Evolutionary conservation across 2,113 vertebrate species (phyloP).

Genomic region (Ornithorhynchus anatinus): DNA sequence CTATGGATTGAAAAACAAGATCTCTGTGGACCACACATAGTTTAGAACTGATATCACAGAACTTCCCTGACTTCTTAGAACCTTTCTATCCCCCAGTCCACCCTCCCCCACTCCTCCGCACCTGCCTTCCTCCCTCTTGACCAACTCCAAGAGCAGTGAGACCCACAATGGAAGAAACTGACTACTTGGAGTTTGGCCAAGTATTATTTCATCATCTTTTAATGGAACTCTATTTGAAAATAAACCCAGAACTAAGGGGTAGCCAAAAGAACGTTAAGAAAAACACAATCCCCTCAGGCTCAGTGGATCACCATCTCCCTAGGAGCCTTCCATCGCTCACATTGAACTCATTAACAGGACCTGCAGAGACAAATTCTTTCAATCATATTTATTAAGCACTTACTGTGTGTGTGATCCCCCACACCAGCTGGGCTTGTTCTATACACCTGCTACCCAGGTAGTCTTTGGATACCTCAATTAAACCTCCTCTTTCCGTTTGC

Average conservation of each 20-base stretch:
- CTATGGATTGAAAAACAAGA: not conserved
- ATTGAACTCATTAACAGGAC: too few relatives aligned
- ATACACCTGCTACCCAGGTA: too few relatives aligned
- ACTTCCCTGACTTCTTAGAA: not conserved
- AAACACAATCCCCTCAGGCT: not conserved
- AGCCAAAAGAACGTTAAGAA: conserved; percentile 29
- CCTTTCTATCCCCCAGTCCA: not conserved
- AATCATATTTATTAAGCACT: too few relatives aligned
- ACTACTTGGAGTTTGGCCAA: conserved; percentile 34
- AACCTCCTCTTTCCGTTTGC: too few relatives aligned
- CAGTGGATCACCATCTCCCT: not conserved
- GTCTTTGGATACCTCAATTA: too few relatives aligned
- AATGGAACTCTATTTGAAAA: conserved; percentile 47
- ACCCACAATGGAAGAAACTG: conserved; percentile 37
- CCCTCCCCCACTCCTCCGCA: not conserved
- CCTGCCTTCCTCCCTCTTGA: not conserved
- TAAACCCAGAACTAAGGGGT: conserved; percentile 47
- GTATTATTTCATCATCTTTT: conserved; percentile 41
- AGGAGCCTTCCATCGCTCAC: not conserved
- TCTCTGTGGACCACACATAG: not conserved
- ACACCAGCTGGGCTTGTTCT: too few relatives aligned
- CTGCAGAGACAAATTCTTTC: too few relatives aligned
- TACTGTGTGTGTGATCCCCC: too few relatives aligned
- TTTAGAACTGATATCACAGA: not conserved
- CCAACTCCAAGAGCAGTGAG: conserved; percentile 30